Conservation (phyloP, 2,888 invertebrate genomes). For the Hirtodrosophila histrioides region DNA sequence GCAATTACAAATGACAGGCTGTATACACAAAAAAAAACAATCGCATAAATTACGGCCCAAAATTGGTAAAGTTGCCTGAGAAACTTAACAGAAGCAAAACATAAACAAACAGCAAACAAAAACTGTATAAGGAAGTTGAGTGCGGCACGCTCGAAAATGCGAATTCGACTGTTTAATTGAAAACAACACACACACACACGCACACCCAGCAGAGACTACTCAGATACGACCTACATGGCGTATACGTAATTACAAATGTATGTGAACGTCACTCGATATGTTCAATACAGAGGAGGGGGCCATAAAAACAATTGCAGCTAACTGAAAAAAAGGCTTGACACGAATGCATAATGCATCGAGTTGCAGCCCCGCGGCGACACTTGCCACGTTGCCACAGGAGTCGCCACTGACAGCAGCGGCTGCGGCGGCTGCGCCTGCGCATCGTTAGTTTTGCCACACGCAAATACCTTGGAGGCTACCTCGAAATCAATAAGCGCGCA, state of each 20-base stretch:
- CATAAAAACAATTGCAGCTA: slow-evolving; percentile 41
- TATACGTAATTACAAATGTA: slow-evolving; percentile 79
- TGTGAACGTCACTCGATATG: slow-evolving; percentile 64
- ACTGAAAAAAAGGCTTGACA: slow-evolving; percentile 31
- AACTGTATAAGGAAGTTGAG: slow-evolving; percentile 70
- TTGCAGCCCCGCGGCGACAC: slow-evolving; percentile 41
- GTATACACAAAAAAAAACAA: slow-evolving; percentile 38
- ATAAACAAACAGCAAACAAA: slow-evolving; percentile 31
- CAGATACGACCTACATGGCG: slow-evolving; percentile 70
- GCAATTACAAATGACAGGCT: slow-evolving; percentile 59
- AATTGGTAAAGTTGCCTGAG: slow-evolving; percentile 53
- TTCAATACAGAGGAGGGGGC: slow-evolving; percentile 9
- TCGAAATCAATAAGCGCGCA: slow-evolving; percentile 73
- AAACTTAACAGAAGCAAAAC: slow-evolving; percentile 19
- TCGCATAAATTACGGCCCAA: slow-evolving; percentile 71
- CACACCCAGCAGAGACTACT: slow-evolving; percentile 17
- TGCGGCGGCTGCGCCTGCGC: slow-evolving; percentile 45
- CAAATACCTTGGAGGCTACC: slow-evolving; percentile 40
- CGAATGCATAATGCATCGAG: slow-evolving; percentile 62
- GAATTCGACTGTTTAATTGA: slow-evolving; percentile 60
- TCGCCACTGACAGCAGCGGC: slow-evolving; percentile 5
- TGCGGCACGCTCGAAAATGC: slow-evolving; percentile 60
- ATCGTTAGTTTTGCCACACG: slow-evolving; percentile 60
- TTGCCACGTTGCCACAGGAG: slow-evolving; percentile 54
- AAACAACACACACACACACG: slow-evolving; percentile 28